Conservation (phyloP, 2,113 vertebrate genomes). For the Eretmodus cyanostictus region DNA sequence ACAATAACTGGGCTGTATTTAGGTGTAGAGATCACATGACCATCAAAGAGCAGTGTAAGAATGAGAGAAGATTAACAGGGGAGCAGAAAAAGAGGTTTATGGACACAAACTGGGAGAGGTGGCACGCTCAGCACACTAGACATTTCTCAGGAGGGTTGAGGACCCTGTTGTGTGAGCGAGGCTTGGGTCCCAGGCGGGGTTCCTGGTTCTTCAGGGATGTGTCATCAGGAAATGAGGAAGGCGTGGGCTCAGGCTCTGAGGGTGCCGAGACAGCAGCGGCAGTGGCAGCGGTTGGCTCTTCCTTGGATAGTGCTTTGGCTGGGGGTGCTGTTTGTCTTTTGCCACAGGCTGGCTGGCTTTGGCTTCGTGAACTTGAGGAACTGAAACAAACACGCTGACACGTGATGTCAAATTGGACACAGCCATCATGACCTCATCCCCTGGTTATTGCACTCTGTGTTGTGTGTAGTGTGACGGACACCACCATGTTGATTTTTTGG, state of each 20-base stretch:
- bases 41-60: background rate
- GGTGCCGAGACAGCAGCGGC: background rate
- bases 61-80: conserved; percentile 29
- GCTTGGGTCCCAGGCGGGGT: rapidly evolving
- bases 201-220: background rate
- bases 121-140: background rate
- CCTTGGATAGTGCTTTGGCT: background rate
- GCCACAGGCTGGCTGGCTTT: background rate
- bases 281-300: background rate
- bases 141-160: background rate
- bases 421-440: background rate
- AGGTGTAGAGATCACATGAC: background rate
- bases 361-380: rapidly evolving
- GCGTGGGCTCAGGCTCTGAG: rapidly evolving
- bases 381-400: background rate
- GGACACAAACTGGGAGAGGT: conserved; percentile 6
- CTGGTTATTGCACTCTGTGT: background rate
- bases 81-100: background rate
- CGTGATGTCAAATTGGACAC: background rate
- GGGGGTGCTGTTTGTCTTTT: background rate
- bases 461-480: background rate
- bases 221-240: background rate
- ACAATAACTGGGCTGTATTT: background rate
- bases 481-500: background rate
- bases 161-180: background rate